Base-by-base conservation (phyloP, 2,113 vertebrate genomes). In the Grantiella picta region DNA sequence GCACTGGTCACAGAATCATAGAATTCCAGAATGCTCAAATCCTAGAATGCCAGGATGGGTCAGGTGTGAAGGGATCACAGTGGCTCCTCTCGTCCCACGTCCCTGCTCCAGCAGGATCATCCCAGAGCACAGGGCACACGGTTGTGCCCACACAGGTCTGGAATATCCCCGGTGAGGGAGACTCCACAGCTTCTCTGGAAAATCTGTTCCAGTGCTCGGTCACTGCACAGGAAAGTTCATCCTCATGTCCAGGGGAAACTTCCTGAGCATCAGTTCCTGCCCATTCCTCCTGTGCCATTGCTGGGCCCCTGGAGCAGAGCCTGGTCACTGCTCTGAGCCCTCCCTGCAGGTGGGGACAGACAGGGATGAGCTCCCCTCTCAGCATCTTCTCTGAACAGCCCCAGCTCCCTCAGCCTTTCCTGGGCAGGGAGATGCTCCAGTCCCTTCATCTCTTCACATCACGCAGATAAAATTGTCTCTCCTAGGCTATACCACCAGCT, bases 341-440 rank as follows among this genome's bases (percentile, higher is more conserved):
- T 86, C 45, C 72, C 72, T 52, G 83, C 56, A 24, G 4, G 7
- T 47, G 47, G 73, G 57, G 65, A 56, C 75, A 71, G 15, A 0
- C 85, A 49, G 50, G 29, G 42, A 0, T 63, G 35, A 54, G 28
- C 13, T 4, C 5, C 11, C 57, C 65, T 47, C 49, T 63, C n/a
- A 70, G 54, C 33, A 12, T 14, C 22, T 69, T 64, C 24, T 70
- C 47, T 13, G 47, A 17, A 7, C 75, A 71, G 40, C 35, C 42
- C 40, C 75, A 79, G 40, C 29, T 22, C 76, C 57, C 35, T 49
- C 76, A 72, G 59, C 42, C 35, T 65, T 31, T 33, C 42, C 17
- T 33, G 0, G 0, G 0, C 1, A 33, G 3, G 23, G 44, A 57
- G 8, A 36, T 50, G 44, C 10, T 65, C 42, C 72, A 60, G 27